Percentiles rank a stretch among this genome's conserved stretches.
Evolutionary conservation across 2,113 vertebrate genomes (phyloP).

Genomic region (Ovibos moschatus): DNA sequence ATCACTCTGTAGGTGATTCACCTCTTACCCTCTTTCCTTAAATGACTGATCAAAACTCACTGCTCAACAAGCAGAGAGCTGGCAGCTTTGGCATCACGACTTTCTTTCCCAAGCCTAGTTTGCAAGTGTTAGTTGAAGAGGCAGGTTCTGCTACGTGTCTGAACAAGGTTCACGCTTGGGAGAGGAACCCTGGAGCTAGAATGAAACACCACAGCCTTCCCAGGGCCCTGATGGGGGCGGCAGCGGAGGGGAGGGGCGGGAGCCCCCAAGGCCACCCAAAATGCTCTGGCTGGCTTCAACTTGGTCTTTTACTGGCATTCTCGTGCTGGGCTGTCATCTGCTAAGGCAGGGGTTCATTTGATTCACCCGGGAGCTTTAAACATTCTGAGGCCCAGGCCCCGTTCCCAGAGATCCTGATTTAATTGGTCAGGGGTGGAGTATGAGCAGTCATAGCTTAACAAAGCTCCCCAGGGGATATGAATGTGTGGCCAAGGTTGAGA

Average conservation of each 20-base stretch:
- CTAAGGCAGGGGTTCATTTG: neutral
- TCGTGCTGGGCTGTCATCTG: rapidly evolving
- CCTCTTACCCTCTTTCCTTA: neutral
- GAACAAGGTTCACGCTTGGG: neutral
- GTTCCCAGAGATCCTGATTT: neutral
- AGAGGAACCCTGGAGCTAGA: neutral
- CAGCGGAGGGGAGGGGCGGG: neutral
- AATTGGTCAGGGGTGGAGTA: neutral
- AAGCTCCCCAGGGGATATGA: neutral
- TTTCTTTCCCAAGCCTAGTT: neutral
- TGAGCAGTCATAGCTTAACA: neutral
- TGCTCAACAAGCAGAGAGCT: neutral
- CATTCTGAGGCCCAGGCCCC: neutral
- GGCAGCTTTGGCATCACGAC: neutral
- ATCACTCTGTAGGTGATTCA: neutral
- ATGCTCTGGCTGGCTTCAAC: rapidly evolving
- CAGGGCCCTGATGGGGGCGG: rapidly evolving
- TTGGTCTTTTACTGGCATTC: neutral
- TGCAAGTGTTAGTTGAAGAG: neutral
- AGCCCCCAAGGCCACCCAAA: neutral
- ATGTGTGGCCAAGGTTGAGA: neutral
- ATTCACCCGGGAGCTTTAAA: neutral
- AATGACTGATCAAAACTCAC: neutral
- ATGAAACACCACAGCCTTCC: rapidly evolving
- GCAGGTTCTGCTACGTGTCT: neutral